Percentiles rank a stretch among this genome's conserved stretches.
These are phyloP conservation scores for Indicator indicator DNA, from an alignment of 2,113 vertebrate species.

Conservation along the genomic window DNA sequence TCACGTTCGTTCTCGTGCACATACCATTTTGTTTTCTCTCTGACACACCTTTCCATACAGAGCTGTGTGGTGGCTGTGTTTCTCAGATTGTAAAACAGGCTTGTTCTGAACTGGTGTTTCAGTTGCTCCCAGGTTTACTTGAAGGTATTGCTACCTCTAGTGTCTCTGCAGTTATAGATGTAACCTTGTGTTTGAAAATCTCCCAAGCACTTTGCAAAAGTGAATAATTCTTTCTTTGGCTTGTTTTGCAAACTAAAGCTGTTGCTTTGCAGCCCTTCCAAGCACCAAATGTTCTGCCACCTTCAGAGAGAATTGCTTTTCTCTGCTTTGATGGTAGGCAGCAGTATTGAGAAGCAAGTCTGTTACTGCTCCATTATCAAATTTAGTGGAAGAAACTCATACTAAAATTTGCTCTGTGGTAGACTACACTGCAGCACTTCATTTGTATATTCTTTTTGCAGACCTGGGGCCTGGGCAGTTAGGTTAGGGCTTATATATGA, in stretches of 20 bases:
- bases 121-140: background rate
- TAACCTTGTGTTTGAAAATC: background rate
- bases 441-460: background rate
- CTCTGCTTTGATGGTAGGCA: background rate
- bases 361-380: background rate
- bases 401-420: background rate
- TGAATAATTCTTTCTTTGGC: background rate
- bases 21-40: background rate
- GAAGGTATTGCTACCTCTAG: background rate
- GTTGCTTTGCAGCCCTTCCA: background rate
- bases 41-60: background rate
- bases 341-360: background rate
- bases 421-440: background rate
- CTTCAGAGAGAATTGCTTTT: background rate
- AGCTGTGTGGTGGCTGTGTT: background rate
- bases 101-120: background rate
- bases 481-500: background rate
- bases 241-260: background rate
- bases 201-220: background rate
- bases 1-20: background rate
- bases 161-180: background rate
- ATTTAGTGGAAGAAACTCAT: background rate
- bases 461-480: background rate
- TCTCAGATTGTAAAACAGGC: conserved; percentile 1
- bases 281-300: background rate